A percentile compares a stretch with the other conserved stretches of the same genome.
phyloP scores from a whole-genome alignment of 2,888 invertebrate genomes.

The Phyto melanocephala region DNA sequence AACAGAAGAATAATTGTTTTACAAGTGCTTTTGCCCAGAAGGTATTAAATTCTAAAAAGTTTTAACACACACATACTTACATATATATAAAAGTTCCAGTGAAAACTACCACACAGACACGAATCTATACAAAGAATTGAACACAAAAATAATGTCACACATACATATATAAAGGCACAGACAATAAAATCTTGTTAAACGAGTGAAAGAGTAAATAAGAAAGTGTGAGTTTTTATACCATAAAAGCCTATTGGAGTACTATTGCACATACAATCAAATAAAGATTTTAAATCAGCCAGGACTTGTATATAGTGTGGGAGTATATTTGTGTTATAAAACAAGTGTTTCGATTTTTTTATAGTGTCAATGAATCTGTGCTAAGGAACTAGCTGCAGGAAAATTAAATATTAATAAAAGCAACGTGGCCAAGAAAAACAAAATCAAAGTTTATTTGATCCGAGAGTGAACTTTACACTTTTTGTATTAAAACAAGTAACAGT shows the following conservation, averaged over 20 bases:
- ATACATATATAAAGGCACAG: neutral
- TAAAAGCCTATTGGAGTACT: too few species aligned
- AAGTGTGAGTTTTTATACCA: neutral
- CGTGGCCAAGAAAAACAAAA: neutral
- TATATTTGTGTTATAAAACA: neutral
- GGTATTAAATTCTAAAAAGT: constrained; percentile 13
- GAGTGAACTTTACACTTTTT: constrained; percentile 44
- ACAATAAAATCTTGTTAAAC: neutral
- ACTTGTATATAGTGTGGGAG: neutral
- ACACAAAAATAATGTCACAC: neutral
- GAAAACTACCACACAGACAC: neutral
- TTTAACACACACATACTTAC: neutral
- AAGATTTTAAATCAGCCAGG: neutral
- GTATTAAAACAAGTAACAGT: too few species aligned
- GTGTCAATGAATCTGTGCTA: neutral
- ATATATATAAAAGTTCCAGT: neutral
- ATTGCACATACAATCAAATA: neutral
- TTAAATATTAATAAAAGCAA: neutral
- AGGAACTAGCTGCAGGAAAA: neutral
- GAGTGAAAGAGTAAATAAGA: too few species aligned
- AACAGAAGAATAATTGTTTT: constrained; percentile 58
- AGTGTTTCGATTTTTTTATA: neutral
- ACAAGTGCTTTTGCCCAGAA: constrained; percentile 49
- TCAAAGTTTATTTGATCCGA: constrained; percentile 41
- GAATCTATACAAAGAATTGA: neutral